These are phyloP conservation scores for Melanotaenia nigrans DNA, from an alignment of 2,797 vertebrate species.

Conservation along the genomic window DNA sequence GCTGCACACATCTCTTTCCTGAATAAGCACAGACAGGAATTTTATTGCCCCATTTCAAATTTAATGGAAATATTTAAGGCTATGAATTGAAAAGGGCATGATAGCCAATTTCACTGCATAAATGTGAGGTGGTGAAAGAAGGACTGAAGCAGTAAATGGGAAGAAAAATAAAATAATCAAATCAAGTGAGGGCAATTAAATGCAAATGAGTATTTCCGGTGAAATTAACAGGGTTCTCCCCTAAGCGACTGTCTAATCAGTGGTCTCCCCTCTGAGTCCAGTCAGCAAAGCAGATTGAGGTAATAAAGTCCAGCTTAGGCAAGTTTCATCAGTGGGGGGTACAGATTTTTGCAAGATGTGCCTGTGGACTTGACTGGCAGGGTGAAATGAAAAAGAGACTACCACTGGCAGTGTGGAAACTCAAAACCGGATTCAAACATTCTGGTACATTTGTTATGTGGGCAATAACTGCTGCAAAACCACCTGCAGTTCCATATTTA, in stretches of 20 bases:
- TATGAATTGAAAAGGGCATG: slow-evolving; percentile 71
- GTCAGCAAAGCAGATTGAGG: slow-evolving; percentile 66
- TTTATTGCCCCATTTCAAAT: slow-evolving; percentile 72
- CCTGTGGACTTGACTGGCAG: slow-evolving; percentile 53
- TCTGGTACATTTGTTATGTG: slow-evolving; percentile 60
- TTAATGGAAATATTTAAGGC: slow-evolving; percentile 78
- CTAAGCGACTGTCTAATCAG: slow-evolving; percentile 73
- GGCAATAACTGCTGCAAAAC: slow-evolving; percentile 60
- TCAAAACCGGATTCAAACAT: slow-evolving; percentile 28
- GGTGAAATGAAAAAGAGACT: slow-evolving; percentile 43
- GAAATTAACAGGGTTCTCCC: slow-evolving; percentile 71
- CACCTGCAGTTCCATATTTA: slow-evolving; percentile 75
- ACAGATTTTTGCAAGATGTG: slow-evolving; percentile 58
- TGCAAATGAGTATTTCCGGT: slow-evolving; percentile 72
- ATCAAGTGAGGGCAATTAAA: slow-evolving; percentile 65
- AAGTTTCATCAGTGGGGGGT: slow-evolving; percentile 36
- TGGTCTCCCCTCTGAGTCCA: slow-evolving; percentile 60
- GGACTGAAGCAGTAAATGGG: slow-evolving; percentile 53
- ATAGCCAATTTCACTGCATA: slow-evolving; percentile 65
- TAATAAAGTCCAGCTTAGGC: slow-evolving; percentile 65
- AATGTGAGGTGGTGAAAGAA: slow-evolving; percentile 41
- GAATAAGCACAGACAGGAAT: slow-evolving; percentile 48
- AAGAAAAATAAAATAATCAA: slow-evolving; percentile 59
- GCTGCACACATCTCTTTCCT: slow-evolving; percentile 43
- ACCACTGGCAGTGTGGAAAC: slow-evolving; percentile 17